These are phyloP conservation scores for Trypoxylus dichotomus DNA, from an alignment of 1,140 invertebrate genomes.

Conservation along the genomic window DNA sequence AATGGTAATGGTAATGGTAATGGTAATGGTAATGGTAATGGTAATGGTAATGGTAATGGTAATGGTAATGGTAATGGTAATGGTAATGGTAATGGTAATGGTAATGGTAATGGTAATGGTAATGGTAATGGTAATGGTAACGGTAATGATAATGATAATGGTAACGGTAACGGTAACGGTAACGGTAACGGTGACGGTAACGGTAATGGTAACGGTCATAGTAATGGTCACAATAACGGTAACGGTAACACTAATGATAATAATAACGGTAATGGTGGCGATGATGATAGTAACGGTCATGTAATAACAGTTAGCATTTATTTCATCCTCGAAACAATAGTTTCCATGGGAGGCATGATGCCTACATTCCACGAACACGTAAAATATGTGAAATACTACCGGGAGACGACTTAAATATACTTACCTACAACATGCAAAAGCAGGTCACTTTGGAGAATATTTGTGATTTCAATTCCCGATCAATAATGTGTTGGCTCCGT, in stretches of 20 bases:
- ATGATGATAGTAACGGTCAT: neutral
- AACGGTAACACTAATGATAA: slow-evolving; percentile 36
- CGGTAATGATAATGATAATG: slow-evolving; percentile 33
- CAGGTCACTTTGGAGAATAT: too few species aligned
- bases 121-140: slow-evolving; percentile 39
- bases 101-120: slow-evolving; percentile 40
- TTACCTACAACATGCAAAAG: too few species aligned
- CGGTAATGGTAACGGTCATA: slow-evolving; percentile 33
- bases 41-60: slow-evolving; percentile 23
- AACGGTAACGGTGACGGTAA: slow-evolving; percentile 20
- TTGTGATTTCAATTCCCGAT: too few species aligned
- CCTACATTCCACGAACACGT: too few species aligned
- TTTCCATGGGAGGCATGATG: too few species aligned
- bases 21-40: slow-evolving; percentile 41
- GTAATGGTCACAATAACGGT: slow-evolving; percentile 36
- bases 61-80: too few species aligned
- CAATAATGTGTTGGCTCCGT: too few species aligned
- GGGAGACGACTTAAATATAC: too few species aligned
- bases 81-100: neutral
- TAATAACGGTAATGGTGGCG: slow-evolving; percentile 35
- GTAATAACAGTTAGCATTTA: too few species aligned
- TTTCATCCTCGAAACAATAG: too few species aligned
- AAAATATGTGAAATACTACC: too few species aligned
- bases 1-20: slow-evolving; percentile 38
- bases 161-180: slow-evolving; percentile 39